These are phyloP conservation scores for Ranitomeya imitator DNA, from an alignment of 2,113 vertebrate species.

Conservation along the genomic window DNA sequence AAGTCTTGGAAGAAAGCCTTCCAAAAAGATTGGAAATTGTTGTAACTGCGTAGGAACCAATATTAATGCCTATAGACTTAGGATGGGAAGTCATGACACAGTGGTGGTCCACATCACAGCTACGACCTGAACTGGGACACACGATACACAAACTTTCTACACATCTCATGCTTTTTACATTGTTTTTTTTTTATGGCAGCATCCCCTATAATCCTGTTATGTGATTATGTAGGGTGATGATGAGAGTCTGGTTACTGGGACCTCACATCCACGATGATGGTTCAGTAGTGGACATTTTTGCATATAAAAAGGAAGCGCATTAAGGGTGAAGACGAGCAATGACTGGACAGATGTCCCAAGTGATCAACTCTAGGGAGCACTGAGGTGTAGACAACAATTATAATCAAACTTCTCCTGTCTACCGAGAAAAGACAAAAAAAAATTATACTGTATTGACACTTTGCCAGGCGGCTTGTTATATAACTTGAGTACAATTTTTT, in stretches of 20 bases:
- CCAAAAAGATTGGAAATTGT: too few species aligned
- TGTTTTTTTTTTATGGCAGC: background rate
- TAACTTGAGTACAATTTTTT: background rate
- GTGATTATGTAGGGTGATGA: background rate
- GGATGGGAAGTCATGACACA: too few species aligned
- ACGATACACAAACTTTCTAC: background rate
- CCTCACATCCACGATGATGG: background rate
- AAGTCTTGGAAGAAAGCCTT: too few species aligned
- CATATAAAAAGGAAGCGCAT: background rate
- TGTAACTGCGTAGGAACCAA: too few species aligned
- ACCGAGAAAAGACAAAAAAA: background rate
- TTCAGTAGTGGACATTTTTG: constrained; percentile 22
- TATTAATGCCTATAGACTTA: too few species aligned
- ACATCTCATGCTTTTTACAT: background rate
- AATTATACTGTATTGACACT: background rate
- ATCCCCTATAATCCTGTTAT: background rate
- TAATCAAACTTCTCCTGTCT: constrained; percentile 9
- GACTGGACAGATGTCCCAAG: constrained; percentile 15
- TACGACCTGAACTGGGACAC: too few species aligned
- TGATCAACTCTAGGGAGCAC: background rate
- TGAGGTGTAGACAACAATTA: constrained; percentile 15
- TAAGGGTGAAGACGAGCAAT: background rate
- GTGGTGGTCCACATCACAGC: too few species aligned
- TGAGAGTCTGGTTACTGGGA: background rate
- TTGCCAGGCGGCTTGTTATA: background rate